Conservation (phyloP, 2,888 invertebrate genomes). For the Alcis repandata region DNA sequence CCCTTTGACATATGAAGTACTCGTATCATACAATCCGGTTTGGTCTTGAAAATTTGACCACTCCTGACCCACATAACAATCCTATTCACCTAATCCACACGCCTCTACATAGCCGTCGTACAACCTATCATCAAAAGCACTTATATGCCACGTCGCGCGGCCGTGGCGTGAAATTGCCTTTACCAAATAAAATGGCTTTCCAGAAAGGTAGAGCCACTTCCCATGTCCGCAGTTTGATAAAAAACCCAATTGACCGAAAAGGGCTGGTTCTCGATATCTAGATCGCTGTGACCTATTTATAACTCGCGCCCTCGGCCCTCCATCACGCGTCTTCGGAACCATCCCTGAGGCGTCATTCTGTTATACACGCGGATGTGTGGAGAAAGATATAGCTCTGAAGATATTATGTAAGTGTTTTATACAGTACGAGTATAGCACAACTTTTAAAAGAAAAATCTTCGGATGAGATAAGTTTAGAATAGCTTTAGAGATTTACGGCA, state of each 20-base stretch:
- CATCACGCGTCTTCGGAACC: conserved; percentile 15
- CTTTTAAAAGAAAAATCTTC: no score
- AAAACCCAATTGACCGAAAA: conserved; percentile 32
- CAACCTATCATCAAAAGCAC: not conserved
- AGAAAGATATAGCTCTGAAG: not conserved
- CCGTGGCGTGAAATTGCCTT: conserved; percentile 13
- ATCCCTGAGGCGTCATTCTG: conserved; percentile 24
- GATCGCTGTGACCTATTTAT: conserved; percentile 31
- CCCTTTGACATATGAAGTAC: no score
- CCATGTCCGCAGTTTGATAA: conserved; percentile 14
- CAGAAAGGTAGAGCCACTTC: conserved; percentile 3
- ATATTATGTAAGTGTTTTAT: no score
- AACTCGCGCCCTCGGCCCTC: conserved; percentile 27
- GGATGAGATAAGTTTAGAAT: no score
- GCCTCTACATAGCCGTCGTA: not conserved
- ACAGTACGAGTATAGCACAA: no score
- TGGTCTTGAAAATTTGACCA: not conserved
- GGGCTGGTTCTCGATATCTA: conserved; percentile 24
- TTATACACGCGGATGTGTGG: not conserved
- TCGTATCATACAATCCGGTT: no score
- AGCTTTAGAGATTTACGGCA: no score
- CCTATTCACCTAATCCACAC: not conserved
- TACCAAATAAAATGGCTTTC: conserved; percentile 25
- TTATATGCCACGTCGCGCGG: not conserved
- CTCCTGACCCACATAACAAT: not conserved